Evolutionary conservation across 2,113 vertebrate genomes (phyloP).

Genomic region (Perca schrenkii): DNA sequence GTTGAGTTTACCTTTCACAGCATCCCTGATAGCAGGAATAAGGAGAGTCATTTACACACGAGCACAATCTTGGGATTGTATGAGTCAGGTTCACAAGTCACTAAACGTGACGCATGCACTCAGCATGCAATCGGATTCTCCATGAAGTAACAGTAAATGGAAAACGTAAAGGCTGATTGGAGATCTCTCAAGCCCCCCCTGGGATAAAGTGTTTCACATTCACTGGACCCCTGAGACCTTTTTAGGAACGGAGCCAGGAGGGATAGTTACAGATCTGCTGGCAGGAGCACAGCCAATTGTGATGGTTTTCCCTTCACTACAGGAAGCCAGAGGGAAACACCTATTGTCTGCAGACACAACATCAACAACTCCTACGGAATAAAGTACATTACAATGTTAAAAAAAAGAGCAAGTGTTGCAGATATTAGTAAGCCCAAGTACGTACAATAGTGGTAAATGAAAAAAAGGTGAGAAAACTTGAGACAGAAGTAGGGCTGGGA

Average conservation of each 20-base stretch:
- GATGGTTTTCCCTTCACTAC: slow-evolving; percentile 75
- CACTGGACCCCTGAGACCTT: slow-evolving; percentile 57
- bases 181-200: slow-evolving; percentile 23
- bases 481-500: background rate
- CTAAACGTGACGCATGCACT: background rate
- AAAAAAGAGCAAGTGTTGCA: slow-evolving; percentile 63
- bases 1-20: background rate
- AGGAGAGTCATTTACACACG: background rate
- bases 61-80: slow-evolving; percentile 1
- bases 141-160: slow-evolving; percentile 37
- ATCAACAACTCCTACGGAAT: slow-evolving; percentile 32
- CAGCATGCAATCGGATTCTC: slow-evolving; percentile 30
- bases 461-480: background rate
- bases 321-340: slow-evolving; percentile 72
- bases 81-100: slow-evolving; percentile 48
- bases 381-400: slow-evolving; percentile 51
- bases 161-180: slow-evolving; percentile 33
- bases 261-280: slow-evolving; percentile 49
- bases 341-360: slow-evolving; percentile 78
- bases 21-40: background rate
- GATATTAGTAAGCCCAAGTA: slow-evolving; percentile 3
- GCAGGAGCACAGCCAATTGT: slow-evolving; percentile 56
- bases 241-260: slow-evolving; percentile 65
- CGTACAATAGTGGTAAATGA: background rate
- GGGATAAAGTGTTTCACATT: slow-evolving; percentile 49